Base-by-base conservation (phyloP, 2,113 vertebrate species). In the Heterotilapia buettikoferi region DNA sequence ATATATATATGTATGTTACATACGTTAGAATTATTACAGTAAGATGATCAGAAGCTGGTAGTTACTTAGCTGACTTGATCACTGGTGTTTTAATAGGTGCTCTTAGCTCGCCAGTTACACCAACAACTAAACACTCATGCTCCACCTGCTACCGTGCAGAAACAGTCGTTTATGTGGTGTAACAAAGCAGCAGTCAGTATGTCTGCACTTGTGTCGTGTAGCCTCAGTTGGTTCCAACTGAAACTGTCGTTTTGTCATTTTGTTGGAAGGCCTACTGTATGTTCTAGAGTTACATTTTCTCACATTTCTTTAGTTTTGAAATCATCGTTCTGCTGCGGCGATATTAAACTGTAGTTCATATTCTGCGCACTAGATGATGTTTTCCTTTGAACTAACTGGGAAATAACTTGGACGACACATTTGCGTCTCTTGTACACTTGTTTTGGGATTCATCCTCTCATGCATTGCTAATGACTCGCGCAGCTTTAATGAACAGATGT, bases 361-460 rank as follows among this genome's bases (percentile, higher is more conserved):
- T 73, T 16, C 68, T 45, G 13, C 16, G n/a, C 66, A 43, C 66
- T 71, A 43, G n/a, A 43, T 26, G 33, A 13, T 68, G 36, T 68
- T 68, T 68, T 21, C 63, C 1, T 21, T 40, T 68, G 2, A 68
- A 14, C 63, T 40, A 38, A 68, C 36, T 68, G 3, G n/a, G 7
- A 3, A 68, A 4, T 3, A 40, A 40, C 63, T 0, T 5, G 9
- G n/a, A 68, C 7, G n/a, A 9, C 11, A 24, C 11, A 6, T 21
- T 71, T 38, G 36, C 1, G 0, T 43, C n/a, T 14, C n/a, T 71
- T 14, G 63, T 24, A 68, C 33, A 40, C 63, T 68, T 71, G 66
- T 24, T 71, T 71, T 24, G 3, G 0, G n/a, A 43, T 40, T 71
- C 1, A 0, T 40, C 19, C 10, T 6, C 63, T 71, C 7, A 16